phyloP scores from a whole-genome alignment of 2,113 vertebrate genomes.

The Tachysurus vachellii region DNA sequence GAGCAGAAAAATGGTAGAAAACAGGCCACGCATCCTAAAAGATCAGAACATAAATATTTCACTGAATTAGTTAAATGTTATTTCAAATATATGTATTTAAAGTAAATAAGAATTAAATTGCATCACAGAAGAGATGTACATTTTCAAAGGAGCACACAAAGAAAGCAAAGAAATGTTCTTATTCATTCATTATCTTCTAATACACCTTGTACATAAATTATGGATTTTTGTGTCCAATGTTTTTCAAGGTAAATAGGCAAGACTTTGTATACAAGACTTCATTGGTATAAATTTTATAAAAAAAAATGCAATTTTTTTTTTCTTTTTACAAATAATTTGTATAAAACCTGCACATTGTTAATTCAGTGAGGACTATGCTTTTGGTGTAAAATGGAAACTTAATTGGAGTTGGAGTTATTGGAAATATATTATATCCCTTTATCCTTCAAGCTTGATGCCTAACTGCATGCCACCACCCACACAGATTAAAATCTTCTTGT shows the following conservation, averaged over 20 bases:
- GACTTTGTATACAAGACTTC: not conserved
- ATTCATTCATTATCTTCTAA: not conserved
- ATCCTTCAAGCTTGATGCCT: not conserved
- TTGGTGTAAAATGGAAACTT: not conserved
- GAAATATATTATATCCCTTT: not conserved
- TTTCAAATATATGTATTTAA: not conserved
- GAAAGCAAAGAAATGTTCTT: not conserved
- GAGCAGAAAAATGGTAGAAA: conserved; percentile 63
- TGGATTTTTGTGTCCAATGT: not conserved
- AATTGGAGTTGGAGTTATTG: not conserved
- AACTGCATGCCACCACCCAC: not conserved
- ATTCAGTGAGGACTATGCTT: not conserved
- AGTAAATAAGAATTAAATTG: not conserved
- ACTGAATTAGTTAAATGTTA: not conserved
- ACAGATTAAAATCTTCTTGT: not conserved
- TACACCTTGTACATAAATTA: not conserved
- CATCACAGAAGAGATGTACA: not conserved
- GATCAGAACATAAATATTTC: not conserved
- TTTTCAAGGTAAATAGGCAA: too few relatives aligned
- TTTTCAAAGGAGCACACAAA: not conserved
- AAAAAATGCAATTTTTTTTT: not conserved
- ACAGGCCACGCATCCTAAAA: conserved; percentile 78
- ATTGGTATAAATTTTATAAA: not conserved
- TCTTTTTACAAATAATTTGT: not conserved
- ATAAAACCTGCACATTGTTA: not conserved